Evolutionary conservation across 2,888 invertebrate genomes (phyloP), one percentile per base, ranked within the genome.

Genomic region (Loripinus fragilis): DNA sequence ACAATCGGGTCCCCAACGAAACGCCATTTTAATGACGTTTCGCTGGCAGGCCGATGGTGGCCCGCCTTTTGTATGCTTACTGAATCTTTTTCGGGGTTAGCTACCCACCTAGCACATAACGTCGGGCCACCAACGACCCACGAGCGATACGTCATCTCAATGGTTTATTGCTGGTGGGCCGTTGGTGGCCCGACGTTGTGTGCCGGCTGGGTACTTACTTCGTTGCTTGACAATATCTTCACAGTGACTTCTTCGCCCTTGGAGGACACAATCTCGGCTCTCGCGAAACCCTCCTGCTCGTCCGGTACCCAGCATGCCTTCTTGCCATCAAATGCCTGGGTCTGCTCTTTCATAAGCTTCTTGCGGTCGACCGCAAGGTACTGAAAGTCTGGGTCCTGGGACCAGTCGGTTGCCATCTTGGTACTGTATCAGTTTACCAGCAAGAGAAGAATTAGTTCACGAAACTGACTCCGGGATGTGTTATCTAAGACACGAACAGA

Each of bases 251-350:
- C 95, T 89, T 99, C 99, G 91, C 99, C 99, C 95, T 99, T 99
- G 95, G 98, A 98, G 94, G 97, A 98, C 95, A 97, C 97, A 95
- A 99, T 99, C 95, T 99, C 98, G 94, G 98, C 99, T 95, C 97
- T 96, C 92, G 98, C 93, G 95, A 97, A 99, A 93, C 99, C 99
- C 93, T 99, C 98, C 95, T 98, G 98, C 92, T 98, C 97, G 94
- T 98, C 97, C 92, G 99, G 98, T 89, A 99, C 97, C 99, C 99
- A 99, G 95, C 98, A 98, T 93, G 97, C 97, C 95, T 99, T 99
- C 96, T 99, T 99, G 80, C 91, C 91, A 75, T 93, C 93, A 78
- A 89, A 92, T 28, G 90, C 75, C 77, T 87, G 83, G 38, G 88
- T 60, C 48, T 67, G 90, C 76, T 91, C 90, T 66, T 89, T 87